phyloP scores from a whole-genome alignment of 2,888 invertebrate genomes.

The Lycophotia porphyrea region DNA sequence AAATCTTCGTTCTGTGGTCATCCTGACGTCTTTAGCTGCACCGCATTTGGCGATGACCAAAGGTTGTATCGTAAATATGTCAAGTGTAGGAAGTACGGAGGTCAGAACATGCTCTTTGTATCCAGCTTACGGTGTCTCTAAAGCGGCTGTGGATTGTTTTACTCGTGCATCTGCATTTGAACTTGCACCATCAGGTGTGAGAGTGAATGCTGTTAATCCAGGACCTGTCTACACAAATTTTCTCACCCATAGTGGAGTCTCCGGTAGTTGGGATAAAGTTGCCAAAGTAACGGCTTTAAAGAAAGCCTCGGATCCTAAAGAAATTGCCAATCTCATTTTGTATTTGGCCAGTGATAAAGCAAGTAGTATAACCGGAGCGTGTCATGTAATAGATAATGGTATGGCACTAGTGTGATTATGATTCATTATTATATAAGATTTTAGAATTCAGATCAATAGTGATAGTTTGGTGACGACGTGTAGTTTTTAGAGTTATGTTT shows the following conservation, averaged over 20 bases:
- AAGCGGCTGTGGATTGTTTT: conserved; percentile 52
- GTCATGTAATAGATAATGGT: conserved; percentile 65
- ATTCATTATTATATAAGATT: background rate
- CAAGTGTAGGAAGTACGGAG: conserved; percentile 64
- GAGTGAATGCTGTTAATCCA: conserved; percentile 55
- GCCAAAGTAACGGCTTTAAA: conserved; percentile 16
- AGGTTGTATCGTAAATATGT: conserved; percentile 75
- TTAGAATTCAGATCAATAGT: background rate
- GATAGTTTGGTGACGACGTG: no score
- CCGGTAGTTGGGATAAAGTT: conserved; percentile 12
- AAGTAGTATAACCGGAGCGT: conserved; percentile 67
- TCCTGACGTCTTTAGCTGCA: conserved; percentile 69
- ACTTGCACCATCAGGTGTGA: conserved; percentile 39
- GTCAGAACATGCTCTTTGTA: background rate
- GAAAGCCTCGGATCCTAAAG: conserved; percentile 69
- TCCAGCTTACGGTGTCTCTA: conserved; percentile 40
- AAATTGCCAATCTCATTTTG: conserved; percentile 68
- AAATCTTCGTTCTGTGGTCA: conserved; percentile 71
- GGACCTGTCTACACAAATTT: conserved; percentile 49
- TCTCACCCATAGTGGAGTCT: background rate
- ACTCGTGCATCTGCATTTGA: conserved; percentile 41
- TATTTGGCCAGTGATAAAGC: conserved; percentile 71
- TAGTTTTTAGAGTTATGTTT: background rate
- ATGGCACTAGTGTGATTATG: background rate
- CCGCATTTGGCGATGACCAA: conserved; percentile 71